Percentiles rank a stretch among this genome's conserved stretches.
These are phyloP conservation scores for Archivesica marissinica DNA, from an alignment of 1,140 invertebrate genomes.

Conservation along the genomic window DNA sequence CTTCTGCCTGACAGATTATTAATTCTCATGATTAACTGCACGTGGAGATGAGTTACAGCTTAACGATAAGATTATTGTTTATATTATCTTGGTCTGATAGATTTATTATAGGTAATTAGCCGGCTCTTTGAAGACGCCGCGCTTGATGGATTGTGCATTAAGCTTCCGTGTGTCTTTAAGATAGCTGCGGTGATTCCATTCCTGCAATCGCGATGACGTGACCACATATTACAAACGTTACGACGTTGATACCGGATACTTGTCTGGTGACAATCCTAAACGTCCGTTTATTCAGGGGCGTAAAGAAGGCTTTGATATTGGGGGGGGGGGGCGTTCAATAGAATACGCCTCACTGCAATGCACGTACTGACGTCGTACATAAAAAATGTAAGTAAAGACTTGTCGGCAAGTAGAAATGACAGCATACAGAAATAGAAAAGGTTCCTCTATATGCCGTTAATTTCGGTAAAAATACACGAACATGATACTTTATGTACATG, in stretches of 20 bases:
- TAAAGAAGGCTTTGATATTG: too few relatives aligned
- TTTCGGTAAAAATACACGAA: too few relatives aligned
- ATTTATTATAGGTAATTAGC: conserved; percentile 60
- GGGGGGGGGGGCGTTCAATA: too few relatives aligned
- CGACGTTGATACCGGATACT: not conserved
- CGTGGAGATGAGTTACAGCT: conserved; percentile 28
- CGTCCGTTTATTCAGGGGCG: too few relatives aligned
- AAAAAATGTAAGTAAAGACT: too few relatives aligned
- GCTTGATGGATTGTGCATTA: not conserved
- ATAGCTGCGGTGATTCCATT: conserved; percentile 3
- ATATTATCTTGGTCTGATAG: conserved; percentile 48
- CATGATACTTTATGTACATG: too few relatives aligned
- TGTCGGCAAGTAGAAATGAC: too few relatives aligned
- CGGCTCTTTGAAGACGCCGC: conserved; percentile 39
- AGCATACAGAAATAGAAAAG: too few relatives aligned
- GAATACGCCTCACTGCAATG: too few relatives aligned
- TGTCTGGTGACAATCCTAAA: too few relatives aligned
- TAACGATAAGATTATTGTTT: conserved; percentile 59
- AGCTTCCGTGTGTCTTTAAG: not conserved
- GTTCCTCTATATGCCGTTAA: too few relatives aligned
- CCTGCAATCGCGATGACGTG: not conserved
- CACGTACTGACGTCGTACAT: too few relatives aligned
- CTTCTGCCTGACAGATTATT: conserved; percentile 17
- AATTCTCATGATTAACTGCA: conserved; percentile 57
- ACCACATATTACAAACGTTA: not conserved